phyloP scores from a whole-genome alignment of 2,797 vertebrate genomes.

The Microctenopoma steveboyesi region DNA sequence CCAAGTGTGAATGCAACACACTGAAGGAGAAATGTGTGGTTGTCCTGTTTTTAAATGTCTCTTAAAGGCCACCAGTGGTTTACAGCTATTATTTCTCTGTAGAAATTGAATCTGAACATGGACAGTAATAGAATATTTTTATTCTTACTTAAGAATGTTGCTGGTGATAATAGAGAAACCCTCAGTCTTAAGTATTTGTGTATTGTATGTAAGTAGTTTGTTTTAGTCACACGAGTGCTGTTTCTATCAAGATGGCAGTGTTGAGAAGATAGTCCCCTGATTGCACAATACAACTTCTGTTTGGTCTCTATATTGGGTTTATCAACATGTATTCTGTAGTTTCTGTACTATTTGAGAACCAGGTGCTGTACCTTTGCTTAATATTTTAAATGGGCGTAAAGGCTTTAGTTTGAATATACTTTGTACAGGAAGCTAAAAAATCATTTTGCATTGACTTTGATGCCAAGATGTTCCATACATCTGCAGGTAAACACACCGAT shows the following conservation, averaged over 20 bases:
- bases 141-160: background rate
- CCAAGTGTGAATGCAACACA: conserved; percentile 33
- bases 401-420: background rate
- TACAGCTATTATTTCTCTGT: conserved; percentile 5
- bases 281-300: background rate
- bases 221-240: too few relatives aligned
- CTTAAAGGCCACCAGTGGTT: conserved; percentile 17
- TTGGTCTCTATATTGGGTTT: background rate
- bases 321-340: background rate
- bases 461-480: conserved; percentile 4
- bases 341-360: background rate
- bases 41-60: conserved; percentile 45
- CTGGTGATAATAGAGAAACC: background rate
- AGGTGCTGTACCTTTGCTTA: background rate
- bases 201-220: too few relatives aligned
- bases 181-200: too few relatives aligned
- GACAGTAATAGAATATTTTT: background rate
- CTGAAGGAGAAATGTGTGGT: conserved; percentile 28
- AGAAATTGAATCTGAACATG: background rate
- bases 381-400: background rate
- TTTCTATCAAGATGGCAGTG: background rate
- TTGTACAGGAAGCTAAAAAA: too few relatives aligned
- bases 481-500: background rate
- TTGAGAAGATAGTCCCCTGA: background rate
- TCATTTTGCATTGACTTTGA: background rate